Base-by-base conservation (phyloP, 2,113 vertebrate genomes). In the Turnix velox region DNA sequence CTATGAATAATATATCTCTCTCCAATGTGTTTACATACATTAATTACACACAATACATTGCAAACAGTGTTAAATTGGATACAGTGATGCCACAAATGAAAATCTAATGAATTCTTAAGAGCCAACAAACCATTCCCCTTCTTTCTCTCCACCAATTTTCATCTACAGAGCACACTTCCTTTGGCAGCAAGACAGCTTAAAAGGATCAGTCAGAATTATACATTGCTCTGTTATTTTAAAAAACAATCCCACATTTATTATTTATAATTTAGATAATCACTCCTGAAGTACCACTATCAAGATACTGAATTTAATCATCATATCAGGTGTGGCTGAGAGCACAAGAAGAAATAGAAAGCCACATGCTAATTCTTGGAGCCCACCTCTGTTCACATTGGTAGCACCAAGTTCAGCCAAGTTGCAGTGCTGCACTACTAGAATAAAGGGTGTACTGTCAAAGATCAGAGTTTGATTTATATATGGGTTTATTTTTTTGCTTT, bases 291-390 rank as follows among this genome's bases (percentile, higher is more conserved):
- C 3, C 23, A 27, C 4, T 49, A 30, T 33, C 19, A 8, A 19
- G 57, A 5, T 31, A 10, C 13, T 62, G 37, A 27, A 55, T 52
- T 62, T 20, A 81, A 33, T 35, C 45, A 8, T 35, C 30, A 23
- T 72, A 35, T 5, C n/a, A 75, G 35, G 6, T 17, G 12, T 33
- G 84, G 23, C 22, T 45, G 57, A 82, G 35, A 48, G 7, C 55
- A 52, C 2, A 1, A 33, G n/a, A 43, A 49, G 45, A 13, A 18
- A 45, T 33, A 62, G 57, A 92, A 74, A 71, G 25, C 20, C 59
- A 17, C 0, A 0, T 1, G 2, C 17, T 43, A 5, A 7, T 49
- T 82, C 40, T 57, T 2, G 2, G 58, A 30, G 45, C 30, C 49
- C 39, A 43, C 14, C 28, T 84, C 46, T 51, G 69, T 45, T 58